These are phyloP conservation scores for Dinothrombium tinctorium DNA, from an alignment of 1,140 invertebrate genomes.

Conservation along the genomic window DNA sequence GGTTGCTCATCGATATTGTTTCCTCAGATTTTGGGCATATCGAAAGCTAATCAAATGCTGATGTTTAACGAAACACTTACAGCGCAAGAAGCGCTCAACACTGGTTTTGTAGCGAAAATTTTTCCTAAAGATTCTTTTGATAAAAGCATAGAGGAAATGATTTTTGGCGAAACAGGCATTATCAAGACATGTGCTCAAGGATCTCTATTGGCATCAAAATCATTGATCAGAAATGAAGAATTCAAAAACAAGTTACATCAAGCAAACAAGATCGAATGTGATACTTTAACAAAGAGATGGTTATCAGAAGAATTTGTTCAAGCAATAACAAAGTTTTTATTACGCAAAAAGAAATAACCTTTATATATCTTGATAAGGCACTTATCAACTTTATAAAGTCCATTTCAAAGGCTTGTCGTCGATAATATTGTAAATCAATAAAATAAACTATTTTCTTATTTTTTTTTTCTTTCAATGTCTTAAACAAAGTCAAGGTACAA, in stretches of 20 bases:
- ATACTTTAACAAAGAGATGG: slow-evolving; percentile 31
- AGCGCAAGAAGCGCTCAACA: slow-evolving; percentile 36
- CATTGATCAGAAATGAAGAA: slow-evolving; percentile 7
- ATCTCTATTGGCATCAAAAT: slow-evolving; percentile 7
- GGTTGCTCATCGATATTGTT: slow-evolving; percentile 59
- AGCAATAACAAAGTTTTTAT: slow-evolving; percentile 28
- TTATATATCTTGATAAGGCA: background rate
- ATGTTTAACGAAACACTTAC: slow-evolving; percentile 51
- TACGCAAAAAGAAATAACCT: slow-evolving; percentile 4
- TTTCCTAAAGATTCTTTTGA: slow-evolving; percentile 31
- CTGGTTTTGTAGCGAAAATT: slow-evolving; percentile 40
- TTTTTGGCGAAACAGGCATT: slow-evolving; percentile 9
- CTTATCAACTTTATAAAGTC: background rate
- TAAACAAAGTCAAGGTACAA: too few species aligned
- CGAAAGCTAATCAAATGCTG: slow-evolving; percentile 49
- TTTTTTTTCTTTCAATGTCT: too few species aligned
- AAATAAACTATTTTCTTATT: too few species aligned
- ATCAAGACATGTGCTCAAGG: slow-evolving; percentile 6
- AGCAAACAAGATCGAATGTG: slow-evolving; percentile 31
- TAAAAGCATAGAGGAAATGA: slow-evolving; percentile 9
- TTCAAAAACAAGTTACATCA: slow-evolving; percentile 21
- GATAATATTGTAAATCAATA: background rate
- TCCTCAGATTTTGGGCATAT: slow-evolving; percentile 45
- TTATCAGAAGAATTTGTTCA: slow-evolving; percentile 32
- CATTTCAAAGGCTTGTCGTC: background rate